These are phyloP conservation scores for Antennarius striatus DNA, from an alignment of 2,113 vertebrate species.

Conservation along the genomic window DNA sequence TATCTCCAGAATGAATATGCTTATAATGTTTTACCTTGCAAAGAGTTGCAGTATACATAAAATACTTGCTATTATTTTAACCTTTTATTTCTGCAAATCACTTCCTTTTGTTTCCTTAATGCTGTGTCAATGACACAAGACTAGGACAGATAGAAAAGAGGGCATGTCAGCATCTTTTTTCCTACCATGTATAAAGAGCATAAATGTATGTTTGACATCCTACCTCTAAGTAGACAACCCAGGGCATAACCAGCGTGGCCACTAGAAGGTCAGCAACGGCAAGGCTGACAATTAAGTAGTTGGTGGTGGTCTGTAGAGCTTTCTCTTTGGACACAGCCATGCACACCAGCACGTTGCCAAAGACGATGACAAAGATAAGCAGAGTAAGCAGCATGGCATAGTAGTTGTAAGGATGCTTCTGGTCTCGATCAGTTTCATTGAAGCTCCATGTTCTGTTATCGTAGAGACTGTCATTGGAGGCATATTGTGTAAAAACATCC, in stretches of 20 bases:
- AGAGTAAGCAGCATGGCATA: slow-evolving; percentile 95
- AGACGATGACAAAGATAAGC: slow-evolving; percentile 96
- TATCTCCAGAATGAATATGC: too few species aligned
- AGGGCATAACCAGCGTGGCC: slow-evolving; percentile 96
- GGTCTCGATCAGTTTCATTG: slow-evolving; percentile 81
- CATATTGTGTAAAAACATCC: slow-evolving; percentile 92
- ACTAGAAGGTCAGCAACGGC: slow-evolving; percentile 95
- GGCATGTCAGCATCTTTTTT: not conserved
- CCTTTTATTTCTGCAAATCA: too few species aligned
- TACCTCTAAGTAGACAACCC: slow-evolving; percentile 97
- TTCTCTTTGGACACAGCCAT: slow-evolving; percentile 96
- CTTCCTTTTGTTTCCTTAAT: not conserved
- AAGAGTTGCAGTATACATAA: too few species aligned
- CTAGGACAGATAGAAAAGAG: not conserved
- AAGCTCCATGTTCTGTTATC: slow-evolving; percentile 84
- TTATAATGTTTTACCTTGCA: too few species aligned
- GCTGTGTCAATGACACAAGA: not conserved
- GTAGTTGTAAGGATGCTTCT: slow-evolving; percentile 90
- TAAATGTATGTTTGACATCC: slow-evolving; percentile 9
- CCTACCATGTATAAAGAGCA: not conserved
- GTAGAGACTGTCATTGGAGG: slow-evolving; percentile 83
- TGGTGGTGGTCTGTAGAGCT: slow-evolving; percentile 97
- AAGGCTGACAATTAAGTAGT: slow-evolving; percentile 97
- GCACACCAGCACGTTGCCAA: slow-evolving; percentile 97
- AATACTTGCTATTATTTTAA: too few species aligned